Percentiles rank a stretch among this genome's conserved stretches.
Conservation (phyloP, 2,888 invertebrate species). For the Pediacus dermestoides region DNA sequence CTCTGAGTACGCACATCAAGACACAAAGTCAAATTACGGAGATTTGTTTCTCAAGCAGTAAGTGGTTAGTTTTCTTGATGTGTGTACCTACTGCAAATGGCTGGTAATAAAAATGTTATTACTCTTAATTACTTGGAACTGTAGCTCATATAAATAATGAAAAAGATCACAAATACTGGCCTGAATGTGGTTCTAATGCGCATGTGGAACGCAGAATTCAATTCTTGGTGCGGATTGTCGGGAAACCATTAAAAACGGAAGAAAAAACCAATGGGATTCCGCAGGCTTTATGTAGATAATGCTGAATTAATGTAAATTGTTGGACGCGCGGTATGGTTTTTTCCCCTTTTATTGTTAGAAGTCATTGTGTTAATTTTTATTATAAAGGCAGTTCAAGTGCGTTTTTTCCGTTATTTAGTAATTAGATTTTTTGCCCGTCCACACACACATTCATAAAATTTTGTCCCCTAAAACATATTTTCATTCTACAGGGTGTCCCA, state of each 20-base stretch:
- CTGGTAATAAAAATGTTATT: conserved; percentile 42
- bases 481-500: too few relatives aligned
- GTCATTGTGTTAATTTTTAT: too few relatives aligned
- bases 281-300: conserved; percentile 22
- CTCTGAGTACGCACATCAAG: conserved; percentile 18
- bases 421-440: too few relatives aligned
- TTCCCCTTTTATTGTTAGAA: too few relatives aligned
- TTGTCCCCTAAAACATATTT: too few relatives aligned
- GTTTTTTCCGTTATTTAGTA: too few relatives aligned
- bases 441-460: too few relatives aligned
- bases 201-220: conserved; percentile 23
- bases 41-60: conserved; percentile 16
- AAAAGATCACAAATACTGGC: conserved; percentile 29
- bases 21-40: too few relatives aligned
- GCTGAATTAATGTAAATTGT: conserved; percentile 23
- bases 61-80: too few relatives aligned
- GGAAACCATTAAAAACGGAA: conserved; percentile 20
- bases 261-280: conserved; percentile 15
- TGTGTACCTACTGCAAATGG: conserved; percentile 30
- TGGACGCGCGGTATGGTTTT: too few relatives aligned
- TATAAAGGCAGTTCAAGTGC: too few relatives aligned
- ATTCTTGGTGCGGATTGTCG: conserved; percentile 15
- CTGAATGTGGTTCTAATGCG: conserved; percentile 34
- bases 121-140: conserved; percentile 42
- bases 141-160: conserved; percentile 39